These are phyloP conservation scores for Taphrorychus bicolor DNA, from an alignment of 2,888 invertebrate species.

Conservation along the genomic window DNA sequence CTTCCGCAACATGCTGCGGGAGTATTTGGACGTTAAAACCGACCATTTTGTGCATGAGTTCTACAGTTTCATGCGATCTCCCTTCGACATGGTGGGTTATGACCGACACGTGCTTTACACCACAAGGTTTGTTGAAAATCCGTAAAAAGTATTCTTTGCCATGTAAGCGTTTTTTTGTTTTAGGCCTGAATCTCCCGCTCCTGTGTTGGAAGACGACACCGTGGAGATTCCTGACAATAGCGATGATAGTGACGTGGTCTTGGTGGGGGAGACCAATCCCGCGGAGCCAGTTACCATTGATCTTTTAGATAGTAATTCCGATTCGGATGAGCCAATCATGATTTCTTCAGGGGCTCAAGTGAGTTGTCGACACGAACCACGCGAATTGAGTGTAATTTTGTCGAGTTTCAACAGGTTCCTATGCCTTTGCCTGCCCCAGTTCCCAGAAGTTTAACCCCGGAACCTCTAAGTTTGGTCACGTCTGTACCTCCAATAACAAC, in stretches of 20 bases:
- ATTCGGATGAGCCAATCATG: conserved; percentile 51
- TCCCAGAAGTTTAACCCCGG: conserved; percentile 11
- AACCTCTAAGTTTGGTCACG: background rate
- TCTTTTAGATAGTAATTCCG: conserved; percentile 50
- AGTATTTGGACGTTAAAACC: conserved; percentile 75
- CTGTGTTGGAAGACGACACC: conserved; percentile 42
- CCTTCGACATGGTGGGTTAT: conserved; percentile 85
- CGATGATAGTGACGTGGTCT: conserved; percentile 56
- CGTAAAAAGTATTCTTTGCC: background rate
- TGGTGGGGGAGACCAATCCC: conserved; percentile 49
- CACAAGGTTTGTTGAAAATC: conserved; percentile 45
- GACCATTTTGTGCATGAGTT: conserved; percentile 92
- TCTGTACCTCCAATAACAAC: conserved; percentile 2
- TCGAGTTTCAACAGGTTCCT: conserved; percentile 24
- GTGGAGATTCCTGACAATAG: conserved; percentile 52
- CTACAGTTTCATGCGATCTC: conserved; percentile 84
- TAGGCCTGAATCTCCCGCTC: conserved; percentile 42
- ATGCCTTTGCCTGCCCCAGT: conserved; percentile 22
- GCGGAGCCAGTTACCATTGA: conserved; percentile 50
- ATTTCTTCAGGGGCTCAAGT: too few species aligned
- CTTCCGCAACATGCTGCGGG: conserved; percentile 73
- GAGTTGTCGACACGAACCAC: background rate
- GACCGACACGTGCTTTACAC: conserved; percentile 75
- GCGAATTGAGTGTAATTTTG: background rate
- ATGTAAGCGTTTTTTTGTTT: background rate